Evolutionary conservation across 2,113 vertebrate genomes (phyloP).

Genomic region (Cariama cristata): DNA sequence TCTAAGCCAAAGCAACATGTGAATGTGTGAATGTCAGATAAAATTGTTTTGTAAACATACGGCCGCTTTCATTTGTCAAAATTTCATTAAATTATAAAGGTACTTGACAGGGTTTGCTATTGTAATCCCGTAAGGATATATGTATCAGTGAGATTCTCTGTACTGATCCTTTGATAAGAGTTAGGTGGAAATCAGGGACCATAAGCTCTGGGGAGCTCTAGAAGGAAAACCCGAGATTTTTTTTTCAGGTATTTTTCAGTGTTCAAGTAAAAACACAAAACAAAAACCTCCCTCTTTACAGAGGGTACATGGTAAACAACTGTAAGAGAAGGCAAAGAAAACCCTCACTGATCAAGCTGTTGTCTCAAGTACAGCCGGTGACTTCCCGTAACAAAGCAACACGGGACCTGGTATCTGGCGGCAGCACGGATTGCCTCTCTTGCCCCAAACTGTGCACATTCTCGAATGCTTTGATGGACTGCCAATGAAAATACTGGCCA

Average conservation of each 20-base stretch:
- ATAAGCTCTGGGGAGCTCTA: neutral
- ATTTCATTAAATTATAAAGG: neutral
- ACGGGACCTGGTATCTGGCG: neutral
- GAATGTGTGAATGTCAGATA: neutral
- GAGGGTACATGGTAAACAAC: neutral
- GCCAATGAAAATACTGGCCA: conserved; percentile 83
- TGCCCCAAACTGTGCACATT: conserved; percentile 51
- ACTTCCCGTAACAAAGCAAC: neutral
- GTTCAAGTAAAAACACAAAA: fast-evolving
- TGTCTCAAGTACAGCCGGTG: neutral
- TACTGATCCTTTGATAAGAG: neutral
- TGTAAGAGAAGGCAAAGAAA: neutral
- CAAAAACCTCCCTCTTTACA: fast-evolving
- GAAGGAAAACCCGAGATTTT: neutral
- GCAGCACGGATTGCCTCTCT: neutral
- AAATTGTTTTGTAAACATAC: neutral
- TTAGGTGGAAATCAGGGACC: neutral
- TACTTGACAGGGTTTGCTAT: neutral
- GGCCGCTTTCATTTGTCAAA: neutral
- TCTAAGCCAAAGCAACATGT: neutral
- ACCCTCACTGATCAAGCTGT: neutral
- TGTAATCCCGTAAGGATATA: neutral
- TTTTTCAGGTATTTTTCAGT: neutral
- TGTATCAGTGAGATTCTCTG: neutral
- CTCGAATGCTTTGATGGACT: conserved; percentile 72